A percentile compares a stretch with the other conserved stretches of the same genome.
Evolutionary conservation across 2,797 vertebrate species (phyloP).

Genomic region (Allenopithecus nigroviridis): DNA sequence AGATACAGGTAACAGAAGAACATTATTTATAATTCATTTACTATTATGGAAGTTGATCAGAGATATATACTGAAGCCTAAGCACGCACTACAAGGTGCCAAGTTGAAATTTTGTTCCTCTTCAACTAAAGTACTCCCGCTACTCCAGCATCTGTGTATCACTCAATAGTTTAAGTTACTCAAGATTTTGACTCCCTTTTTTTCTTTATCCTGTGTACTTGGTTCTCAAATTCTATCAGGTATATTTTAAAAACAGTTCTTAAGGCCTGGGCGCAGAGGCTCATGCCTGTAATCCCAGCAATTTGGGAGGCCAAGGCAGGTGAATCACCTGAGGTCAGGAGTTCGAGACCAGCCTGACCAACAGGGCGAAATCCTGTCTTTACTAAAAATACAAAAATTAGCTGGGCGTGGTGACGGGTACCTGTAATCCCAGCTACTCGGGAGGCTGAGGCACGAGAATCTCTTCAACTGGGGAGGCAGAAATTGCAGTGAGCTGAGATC

Average conservation of each 20-base stretch:
- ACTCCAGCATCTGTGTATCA: neutral
- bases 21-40: neutral
- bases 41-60: neutral
- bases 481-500: neutral
- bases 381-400: neutral
- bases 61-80: neutral
- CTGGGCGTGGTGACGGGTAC: neutral
- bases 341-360: neutral
- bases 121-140: neutral
- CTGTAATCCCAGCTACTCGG: neutral
- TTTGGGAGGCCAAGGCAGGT: neutral
- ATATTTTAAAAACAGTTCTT: neutral
- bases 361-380: neutral
- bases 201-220: neutral
- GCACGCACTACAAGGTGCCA: neutral
- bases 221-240: neutral
- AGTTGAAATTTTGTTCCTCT: neutral
- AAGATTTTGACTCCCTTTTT: neutral
- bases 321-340: neutral
- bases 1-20: neutral
- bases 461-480: neutral
- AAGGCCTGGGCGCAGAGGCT: neutral
- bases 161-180: neutral
- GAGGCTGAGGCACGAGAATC: neutral
- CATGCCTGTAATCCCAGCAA: neutral